phyloP scores from a whole-genome alignment of 30 jellyfish, hydroid and myxozoan genomes.

The Aurelia aurita complex sp. Pacific region DNA sequence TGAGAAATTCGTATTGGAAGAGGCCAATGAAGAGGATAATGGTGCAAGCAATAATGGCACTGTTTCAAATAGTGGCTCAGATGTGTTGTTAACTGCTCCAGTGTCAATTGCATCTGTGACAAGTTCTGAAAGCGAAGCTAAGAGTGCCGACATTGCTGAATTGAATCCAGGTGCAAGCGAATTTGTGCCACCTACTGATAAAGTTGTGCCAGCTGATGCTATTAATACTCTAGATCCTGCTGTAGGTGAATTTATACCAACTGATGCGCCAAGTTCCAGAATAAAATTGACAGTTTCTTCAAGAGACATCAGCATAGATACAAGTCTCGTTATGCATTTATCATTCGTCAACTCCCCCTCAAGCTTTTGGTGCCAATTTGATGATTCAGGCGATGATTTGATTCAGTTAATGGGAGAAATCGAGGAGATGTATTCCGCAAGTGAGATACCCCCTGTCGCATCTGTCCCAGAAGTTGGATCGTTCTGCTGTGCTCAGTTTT shows the following conservation, averaged over 20 bases:
- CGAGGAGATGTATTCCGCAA: neutral
- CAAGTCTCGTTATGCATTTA: slow-evolving; percentile 33
- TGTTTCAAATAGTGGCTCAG: neutral
- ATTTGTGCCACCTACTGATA: neutral
- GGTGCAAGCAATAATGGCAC: neutral
- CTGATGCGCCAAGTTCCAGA: neutral
- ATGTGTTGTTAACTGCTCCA: neutral
- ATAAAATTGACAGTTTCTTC: neutral
- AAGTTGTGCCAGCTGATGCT: neutral
- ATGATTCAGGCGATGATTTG: slow-evolving; percentile 39
- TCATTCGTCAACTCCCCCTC: slow-evolving; percentile 48
- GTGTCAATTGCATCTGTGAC: neutral
- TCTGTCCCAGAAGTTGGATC: slow-evolving; percentile 38
- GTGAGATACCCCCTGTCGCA: neutral
- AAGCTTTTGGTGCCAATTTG: slow-evolving; percentile 53
- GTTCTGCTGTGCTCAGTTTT: slow-evolving; percentile 48
- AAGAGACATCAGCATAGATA: neutral
- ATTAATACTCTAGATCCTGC: neutral
- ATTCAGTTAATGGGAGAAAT: slow-evolving; percentile 38
- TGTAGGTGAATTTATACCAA: slow-evolving; percentile 16
- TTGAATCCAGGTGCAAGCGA: slow-evolving; percentile 11
- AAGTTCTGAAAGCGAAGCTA: neutral
- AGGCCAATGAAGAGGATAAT: neutral
- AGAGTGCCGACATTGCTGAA: neutral
- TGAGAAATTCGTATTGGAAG: slow-evolving; percentile 16